A percentile compares a stretch with the other conserved stretches of the same genome.
These are phyloP conservation scores for Polyodon spathula DNA, from an alignment of 2,113 vertebrate genomes.

Conservation along the genomic window DNA sequence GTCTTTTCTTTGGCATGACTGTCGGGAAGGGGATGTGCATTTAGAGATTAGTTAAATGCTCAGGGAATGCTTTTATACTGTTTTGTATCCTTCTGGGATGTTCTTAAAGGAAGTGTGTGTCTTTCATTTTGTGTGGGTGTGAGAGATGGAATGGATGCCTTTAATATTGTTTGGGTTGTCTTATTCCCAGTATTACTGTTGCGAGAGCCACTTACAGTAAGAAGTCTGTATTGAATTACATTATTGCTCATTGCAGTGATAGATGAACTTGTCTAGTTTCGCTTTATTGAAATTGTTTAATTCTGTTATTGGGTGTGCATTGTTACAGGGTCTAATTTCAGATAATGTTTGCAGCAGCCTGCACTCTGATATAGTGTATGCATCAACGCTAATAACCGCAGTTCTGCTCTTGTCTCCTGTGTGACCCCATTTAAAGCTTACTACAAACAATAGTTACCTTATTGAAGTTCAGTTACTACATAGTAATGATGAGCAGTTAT, in stretches of 20 bases:
- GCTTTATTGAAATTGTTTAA: conserved; percentile 5
- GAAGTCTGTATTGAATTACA: conserved; percentile 25
- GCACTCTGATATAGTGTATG: not conserved
- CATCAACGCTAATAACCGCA: no score
- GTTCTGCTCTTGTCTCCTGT: no score
- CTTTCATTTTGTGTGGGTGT: conserved; percentile 22
- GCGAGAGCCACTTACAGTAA: conserved; percentile 29
- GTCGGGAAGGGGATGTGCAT: no score
- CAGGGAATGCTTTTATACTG: no score
- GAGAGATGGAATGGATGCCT: conserved; percentile 8
- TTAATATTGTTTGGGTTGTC: conserved; percentile 16
- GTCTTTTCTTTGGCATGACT: no score
- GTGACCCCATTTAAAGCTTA: no score
- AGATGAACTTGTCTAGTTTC: conserved; percentile 19
- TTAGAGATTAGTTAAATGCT: no score
- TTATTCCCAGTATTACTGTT: conserved; percentile 29
- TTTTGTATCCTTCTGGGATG: no score
- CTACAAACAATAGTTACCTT: no score
- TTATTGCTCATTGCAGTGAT: conserved; percentile 23
- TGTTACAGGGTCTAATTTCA: conserved; percentile 10
- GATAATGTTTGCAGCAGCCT: not conserved
- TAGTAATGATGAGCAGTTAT: no score
- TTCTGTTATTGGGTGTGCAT: conserved; percentile 12
- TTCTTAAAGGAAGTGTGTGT: no score
- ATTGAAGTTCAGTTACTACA: no score